Evolutionary conservation across 1,140 invertebrate species (phyloP), one percentile per base, ranked within the genome.

Genomic region (Chlorops oryzae): DNA sequence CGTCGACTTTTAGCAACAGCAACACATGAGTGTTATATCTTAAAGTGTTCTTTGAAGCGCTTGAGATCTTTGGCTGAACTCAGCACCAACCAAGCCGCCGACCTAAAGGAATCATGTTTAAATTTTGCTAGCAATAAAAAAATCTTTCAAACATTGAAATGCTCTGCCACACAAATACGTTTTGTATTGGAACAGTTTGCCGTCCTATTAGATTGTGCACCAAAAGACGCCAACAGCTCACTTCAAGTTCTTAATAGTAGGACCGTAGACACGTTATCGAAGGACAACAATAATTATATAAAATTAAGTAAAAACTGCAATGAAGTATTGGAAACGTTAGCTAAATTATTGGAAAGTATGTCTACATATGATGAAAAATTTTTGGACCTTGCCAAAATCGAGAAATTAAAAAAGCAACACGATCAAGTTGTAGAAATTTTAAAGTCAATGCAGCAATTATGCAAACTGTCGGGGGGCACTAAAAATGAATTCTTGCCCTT

Each of bases 1-100:
- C 75, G 78, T 2, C 61, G 57, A 45, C 57, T 58, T 0, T 48
- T 80, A 0, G 51, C 59, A 0, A 55, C 60, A 1, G 59, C 65
- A 2, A 71, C 74, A 17, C n/a, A n/a, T n/a, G n/a, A n/a, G n/a
- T n/a, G n/a, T n/a, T n/a, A n/a, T n/a, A n/a, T n/a, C n/a, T n/a
- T n/a, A n/a, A n/a, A n/a, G n/a, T n/a, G n/a, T n/a, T n/a, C n/a
- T n/a, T n/a, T n/a, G n/a, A n/a, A n/a, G n/a, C n/a, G n/a, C n/a
- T n/a, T n/a, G n/a, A n/a, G n/a, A n/a, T n/a, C n/a, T n/a, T n/a
- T n/a, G n/a, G n/a, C n/a, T n/a, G n/a, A n/a, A n/a, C n/a, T n/a
- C n/a, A n/a, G n/a, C n/a, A n/a, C n/a, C n/a, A n/a, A n/a, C n/a
- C n/a, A 22, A 0, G 21, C 25, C 5, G 15, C 25, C 3, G 7